Conservation (phyloP, 2,888 invertebrate species). For the Drosophila conformis region DNA sequence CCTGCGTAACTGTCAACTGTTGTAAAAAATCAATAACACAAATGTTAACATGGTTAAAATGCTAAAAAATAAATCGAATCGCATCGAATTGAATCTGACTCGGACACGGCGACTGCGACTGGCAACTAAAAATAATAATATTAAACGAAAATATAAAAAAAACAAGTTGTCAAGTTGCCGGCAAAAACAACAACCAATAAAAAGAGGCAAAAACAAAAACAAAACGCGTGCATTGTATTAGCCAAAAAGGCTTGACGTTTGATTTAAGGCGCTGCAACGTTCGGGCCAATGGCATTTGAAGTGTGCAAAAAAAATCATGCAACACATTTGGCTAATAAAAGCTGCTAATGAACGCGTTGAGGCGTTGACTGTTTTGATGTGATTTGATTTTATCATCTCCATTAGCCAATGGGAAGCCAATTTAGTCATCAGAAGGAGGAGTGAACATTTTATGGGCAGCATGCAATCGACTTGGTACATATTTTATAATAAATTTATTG, state of each 20-base stretch:
- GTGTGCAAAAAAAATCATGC: conserved; percentile 37
- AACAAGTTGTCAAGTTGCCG: conserved; percentile 34
- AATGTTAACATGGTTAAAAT: conserved; percentile 71
- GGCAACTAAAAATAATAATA: conserved; percentile 21
- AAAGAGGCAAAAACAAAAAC: conserved; percentile 11
- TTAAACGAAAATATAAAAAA: conserved; percentile 5
- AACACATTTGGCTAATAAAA: conserved; percentile 77
- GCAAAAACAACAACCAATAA: conserved; percentile 45
- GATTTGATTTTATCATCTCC: conserved; percentile 29
- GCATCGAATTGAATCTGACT: conserved; percentile 19
- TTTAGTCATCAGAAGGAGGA: conserved; percentile 24
- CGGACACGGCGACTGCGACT: conserved; percentile 16
- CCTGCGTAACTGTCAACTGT: conserved; percentile 77
- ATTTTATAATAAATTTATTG: background rate
- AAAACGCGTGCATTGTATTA: conserved; percentile 46
- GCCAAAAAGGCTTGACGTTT: conserved; percentile 48
- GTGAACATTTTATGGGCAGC: conserved; percentile 2
- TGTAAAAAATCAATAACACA: conserved; percentile 78
- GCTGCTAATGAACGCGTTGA: conserved; percentile 66
- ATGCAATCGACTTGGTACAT: background rate
- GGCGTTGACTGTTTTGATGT: conserved; percentile 51
- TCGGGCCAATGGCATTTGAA: conserved; percentile 57
- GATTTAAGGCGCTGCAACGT: conserved; percentile 46
- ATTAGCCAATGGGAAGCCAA: conserved; percentile 53
- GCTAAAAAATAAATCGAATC: conserved; percentile 22